Evolutionary conservation across 2,888 invertebrate genomes (phyloP).

Genomic region (Calameuta idolon): DNA sequence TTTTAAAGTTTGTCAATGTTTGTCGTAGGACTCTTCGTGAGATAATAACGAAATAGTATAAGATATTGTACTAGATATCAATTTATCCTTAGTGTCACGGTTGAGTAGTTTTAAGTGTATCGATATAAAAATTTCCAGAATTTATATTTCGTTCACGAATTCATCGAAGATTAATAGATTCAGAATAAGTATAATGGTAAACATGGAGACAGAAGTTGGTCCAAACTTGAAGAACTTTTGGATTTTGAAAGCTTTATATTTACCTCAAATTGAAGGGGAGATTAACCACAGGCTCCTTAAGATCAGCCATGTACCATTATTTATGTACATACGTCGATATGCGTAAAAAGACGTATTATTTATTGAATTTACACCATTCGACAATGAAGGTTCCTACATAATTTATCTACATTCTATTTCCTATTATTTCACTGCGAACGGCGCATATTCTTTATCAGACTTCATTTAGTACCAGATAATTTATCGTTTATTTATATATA

Average conservation of each 20-base stretch:
- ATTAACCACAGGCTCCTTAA: background rate
- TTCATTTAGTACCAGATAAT: background rate
- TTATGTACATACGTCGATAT: background rate
- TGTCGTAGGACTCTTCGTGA: background rate
- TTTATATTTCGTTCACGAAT: background rate
- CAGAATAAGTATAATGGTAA: background rate
- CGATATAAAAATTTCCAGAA: background rate
- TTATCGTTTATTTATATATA: background rate
- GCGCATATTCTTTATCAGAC: background rate
- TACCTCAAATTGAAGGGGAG: background rate
- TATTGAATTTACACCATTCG: background rate
- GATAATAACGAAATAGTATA: background rate
- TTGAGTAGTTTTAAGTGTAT: background rate
- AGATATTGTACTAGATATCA: background rate
- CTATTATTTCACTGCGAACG: background rate
- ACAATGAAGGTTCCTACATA: background rate
- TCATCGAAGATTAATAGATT: background rate
- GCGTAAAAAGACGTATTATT: background rate
- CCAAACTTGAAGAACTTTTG: background rate
- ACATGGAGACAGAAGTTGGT: background rate
- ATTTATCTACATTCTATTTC: background rate
- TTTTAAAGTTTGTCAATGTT: background rate
- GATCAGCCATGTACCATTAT: background rate
- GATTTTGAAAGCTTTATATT: background rate
- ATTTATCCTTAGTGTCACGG: background rate